Base-by-base conservation (phyloP, 1,140 invertebrate species). In the Drosophila sechellia region DNA sequence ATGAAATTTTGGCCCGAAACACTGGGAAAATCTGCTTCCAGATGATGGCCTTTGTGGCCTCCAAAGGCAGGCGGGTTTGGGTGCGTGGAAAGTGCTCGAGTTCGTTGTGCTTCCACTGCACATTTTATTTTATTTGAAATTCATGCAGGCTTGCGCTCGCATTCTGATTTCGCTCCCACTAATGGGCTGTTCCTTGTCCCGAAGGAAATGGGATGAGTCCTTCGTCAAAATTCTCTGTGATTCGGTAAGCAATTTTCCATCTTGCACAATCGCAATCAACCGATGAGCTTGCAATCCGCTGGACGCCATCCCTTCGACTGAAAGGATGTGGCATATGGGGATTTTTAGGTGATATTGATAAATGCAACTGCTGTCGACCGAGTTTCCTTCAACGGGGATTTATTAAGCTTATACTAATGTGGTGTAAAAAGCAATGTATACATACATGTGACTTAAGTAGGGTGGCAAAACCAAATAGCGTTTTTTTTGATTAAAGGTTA, bases 1-100 rank as follows among this genome's bases (percentile, higher is more conserved):
- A 77, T 68, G 78, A 81, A 77, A 84, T 84, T 84, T 84, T 80
- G 37, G 45, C 40, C 48, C 31, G 50, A 75, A 59, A 48, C 58
- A 76, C 40, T 66, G 63, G 45, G 17, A 50, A 59, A 63, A 71
- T 59, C 57, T 61, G 50, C 46, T 56, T 25, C 53, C 73, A 78
- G 45, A 73, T 86, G 73, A 59, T 58, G 42, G 58, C 15, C 59
- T 54, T 49, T 61, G 68, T 64, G 57, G 57, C 50, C 20, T 22
- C 20, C 17, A 46, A 6, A n/a, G 25, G 20, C 20, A 22, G 22
- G 17, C 8, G 25, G 20, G 11, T 6, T 6, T 13, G 35, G 35
- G 35, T 27, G n/a, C 6, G 15, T n/a, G 25, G 25, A 8, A 52
- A 31, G 22, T 35, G 8, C 17, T 48, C 22, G 39, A 54, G 34